These are phyloP conservation scores for Chiloscyllium punctatum DNA, from an alignment of 2,797 vertebrate genomes.

Conservation along the genomic window DNA sequence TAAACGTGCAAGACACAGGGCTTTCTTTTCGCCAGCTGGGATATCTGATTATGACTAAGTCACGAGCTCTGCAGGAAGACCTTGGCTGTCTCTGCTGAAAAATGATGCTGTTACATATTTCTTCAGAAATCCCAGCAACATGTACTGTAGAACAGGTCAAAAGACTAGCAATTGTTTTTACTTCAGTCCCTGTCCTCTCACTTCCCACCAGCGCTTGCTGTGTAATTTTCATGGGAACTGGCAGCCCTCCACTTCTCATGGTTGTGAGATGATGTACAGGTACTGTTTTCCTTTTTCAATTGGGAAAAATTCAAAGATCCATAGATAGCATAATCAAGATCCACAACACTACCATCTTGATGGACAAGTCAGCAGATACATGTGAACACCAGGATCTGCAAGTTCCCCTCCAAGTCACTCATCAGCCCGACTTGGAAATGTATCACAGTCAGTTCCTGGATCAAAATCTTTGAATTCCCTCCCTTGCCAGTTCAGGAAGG, in stretches of 20 bases:
- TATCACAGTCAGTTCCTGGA: no score
- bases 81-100: not conserved
- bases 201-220: not conserved
- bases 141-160: not conserved
- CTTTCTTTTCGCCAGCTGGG: not conserved
- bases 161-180: not conserved
- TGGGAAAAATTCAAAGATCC: not conserved
- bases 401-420: no score
- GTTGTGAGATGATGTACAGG: not conserved
- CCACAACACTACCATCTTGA: no score
- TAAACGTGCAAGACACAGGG: not conserved
- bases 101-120: not conserved
- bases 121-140: not conserved
- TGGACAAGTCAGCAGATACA: no score
- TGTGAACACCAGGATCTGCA: no score
- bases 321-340: no score
- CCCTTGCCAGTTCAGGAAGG: no score
- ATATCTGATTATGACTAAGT: not conserved
- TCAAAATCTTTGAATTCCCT: no score
- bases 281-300: no score
- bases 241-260: not conserved
- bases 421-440: no score
- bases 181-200: not conserved
- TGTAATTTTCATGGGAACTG: not conserved
- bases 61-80: not conserved